Conservation (phyloP, 2,113 vertebrate species). For the Tyto alba region DNA sequence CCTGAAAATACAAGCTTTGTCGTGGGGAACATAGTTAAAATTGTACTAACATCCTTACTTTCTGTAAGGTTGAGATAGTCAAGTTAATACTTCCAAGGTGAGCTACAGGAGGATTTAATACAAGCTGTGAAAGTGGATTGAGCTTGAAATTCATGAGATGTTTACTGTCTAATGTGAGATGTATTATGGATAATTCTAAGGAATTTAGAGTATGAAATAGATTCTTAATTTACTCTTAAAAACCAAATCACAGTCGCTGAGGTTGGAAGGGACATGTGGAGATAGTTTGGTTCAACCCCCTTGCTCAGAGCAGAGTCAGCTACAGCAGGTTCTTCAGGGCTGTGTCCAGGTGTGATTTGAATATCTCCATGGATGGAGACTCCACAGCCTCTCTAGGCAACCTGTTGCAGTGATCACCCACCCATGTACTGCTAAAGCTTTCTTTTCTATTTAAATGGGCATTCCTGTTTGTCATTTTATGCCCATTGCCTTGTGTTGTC, state of each 20-base stretch:
- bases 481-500: rapidly evolving
- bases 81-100: background rate
- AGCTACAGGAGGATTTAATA: background rate
- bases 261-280: background rate
- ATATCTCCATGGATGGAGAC: background rate
- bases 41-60: background rate
- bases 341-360: background rate
- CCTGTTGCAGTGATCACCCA: background rate
- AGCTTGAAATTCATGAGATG: background rate
- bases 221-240: background rate
- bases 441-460: too few species aligned
- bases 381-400: background rate
- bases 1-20: background rate
- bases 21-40: background rate
- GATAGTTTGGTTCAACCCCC: rapidly evolving
- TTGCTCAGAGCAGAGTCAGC: background rate
- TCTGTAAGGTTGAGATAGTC: background rate
- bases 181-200: background rate
- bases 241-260: background rate
- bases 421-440: background rate
- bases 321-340: background rate
- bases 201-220: background rate
- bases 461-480: background rate
- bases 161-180: background rate
- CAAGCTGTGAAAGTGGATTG: background rate